These are phyloP conservation scores for Heliangelus exortis DNA, from an alignment of 2,797 vertebrate species.

Conservation along the genomic window DNA sequence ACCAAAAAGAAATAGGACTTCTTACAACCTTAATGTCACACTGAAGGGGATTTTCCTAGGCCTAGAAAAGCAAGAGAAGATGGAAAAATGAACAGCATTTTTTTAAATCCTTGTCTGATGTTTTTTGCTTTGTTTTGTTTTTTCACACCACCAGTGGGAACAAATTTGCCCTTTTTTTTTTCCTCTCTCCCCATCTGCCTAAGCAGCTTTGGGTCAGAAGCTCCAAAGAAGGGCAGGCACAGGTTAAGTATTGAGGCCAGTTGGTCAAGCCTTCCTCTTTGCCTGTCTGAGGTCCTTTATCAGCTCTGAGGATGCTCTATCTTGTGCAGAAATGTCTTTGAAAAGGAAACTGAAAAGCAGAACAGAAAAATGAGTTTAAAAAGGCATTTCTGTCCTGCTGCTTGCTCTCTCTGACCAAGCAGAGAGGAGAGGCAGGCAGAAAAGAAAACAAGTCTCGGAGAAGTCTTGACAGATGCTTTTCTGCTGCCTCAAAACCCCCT, in stretches of 20 bases:
- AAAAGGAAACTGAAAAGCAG: background rate
- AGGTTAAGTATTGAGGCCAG: fast-evolving
- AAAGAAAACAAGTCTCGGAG: background rate
- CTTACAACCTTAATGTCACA: background rate
- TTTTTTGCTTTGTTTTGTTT: fast-evolving
- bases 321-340: background rate
- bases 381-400: background rate
- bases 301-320: background rate
- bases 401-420: background rate
- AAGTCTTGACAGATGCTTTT: background rate
- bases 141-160: background rate
- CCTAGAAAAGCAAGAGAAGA: background rate
- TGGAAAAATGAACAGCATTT: background rate
- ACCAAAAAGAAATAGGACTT: background rate
- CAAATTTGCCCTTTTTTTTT: background rate
- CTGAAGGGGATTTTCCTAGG: background rate
- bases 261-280: background rate
- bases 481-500: background rate
- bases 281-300: background rate
- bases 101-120: background rate
- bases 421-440: background rate
- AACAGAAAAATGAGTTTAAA: background rate
- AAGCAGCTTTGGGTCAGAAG: background rate
- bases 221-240: background rate
- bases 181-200: background rate